Base-by-base conservation (phyloP, 2,888 invertebrate genomes). In the Lymantria dispar region DNA sequence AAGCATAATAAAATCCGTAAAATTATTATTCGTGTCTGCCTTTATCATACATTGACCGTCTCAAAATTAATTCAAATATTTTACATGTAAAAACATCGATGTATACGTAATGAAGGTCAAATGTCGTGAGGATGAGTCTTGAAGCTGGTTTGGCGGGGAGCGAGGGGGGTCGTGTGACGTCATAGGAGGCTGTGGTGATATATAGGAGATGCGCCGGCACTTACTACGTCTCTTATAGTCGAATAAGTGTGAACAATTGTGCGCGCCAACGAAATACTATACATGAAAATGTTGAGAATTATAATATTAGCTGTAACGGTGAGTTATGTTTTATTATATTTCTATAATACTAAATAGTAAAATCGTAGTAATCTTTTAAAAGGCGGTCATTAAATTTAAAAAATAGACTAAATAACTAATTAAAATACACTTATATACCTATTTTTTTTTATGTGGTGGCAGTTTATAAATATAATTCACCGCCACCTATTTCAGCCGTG, bases 201-300 rank as follows among this genome's bases (percentile, higher is more conserved):
- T 88, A 87, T 87, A 90, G 82, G 77, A 81, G 87, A 85, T 84
- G 85, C 75, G 82, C 81, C 52, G 57, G 76, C 78, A 76, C 65
- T 70, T 64, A 74, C 62, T 56, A 68, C 73, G 72, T 72, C 75
- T 64, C 40, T 62, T 79, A 80, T 83, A 78, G 79, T 76, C 75
- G 70, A 71, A 70, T 73, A 62, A 65, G 79, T 75, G 78, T 73
- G 72, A 71, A 66, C 52, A 72, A 68, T 74, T 68, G 65, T 72
- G 74, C 40, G 80, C 80, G 78, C 72, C 68, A 47, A 56, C 36
- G 50, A 65, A 61, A 65, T 58, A 49, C 54, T 52, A 65, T 37
- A 14, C 62, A 22, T 54, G 56, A 74, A 65, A 60, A 88, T 89
- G 89, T 78, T 85, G 58, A 77, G 76, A 60, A 72, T 83, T 62